Evolutionary conservation across 2,888 invertebrate genomes (phyloP), one percentile per base, ranked within the genome.

Genomic region (Tribolium freemani): DNA sequence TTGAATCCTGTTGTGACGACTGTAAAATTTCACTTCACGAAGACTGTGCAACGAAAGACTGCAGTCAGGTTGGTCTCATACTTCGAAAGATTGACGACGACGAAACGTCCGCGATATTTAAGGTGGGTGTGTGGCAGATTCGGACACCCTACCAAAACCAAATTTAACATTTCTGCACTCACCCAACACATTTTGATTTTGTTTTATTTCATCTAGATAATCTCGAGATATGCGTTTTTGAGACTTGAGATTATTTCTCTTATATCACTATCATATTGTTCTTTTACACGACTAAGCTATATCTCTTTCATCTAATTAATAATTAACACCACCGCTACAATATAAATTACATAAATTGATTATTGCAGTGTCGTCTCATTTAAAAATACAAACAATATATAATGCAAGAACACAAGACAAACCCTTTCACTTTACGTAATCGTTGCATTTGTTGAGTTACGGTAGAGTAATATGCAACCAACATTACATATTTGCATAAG

Each of bases 31-130:
- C 45, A 30, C 11, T 31, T 54, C 30, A 50, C 20, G 68, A 68
- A 30, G 68, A 57, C 48, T 51, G 44, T 57, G 74, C 69, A 46
- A 64, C 44, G 45, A 71, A 76, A 68, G 79, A 83, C 73, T 83
- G 83, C 83, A 82, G 80, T 75, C 81, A 84, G 80, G 84, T 84
- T 78, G 82, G 84, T 79, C 76, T 77, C 72, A 76, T 75, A 48
- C 76, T 79, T 46, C 75, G 80, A 74, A 80, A 82, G 75, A 80
- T 81, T 71, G 77, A 79, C 74, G 80, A 79, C 69, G 80, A 81
- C 69, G 69, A 77, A 64, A 69, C 75, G 38, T 66, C 76, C 73
- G 74, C 73, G 69, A 73, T 75, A 69, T 67, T 63, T 60, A 76
- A 82, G 80, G 81, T 81, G 79, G 79, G 80, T 79, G 78, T 78